These are phyloP conservation scores for Alouatta palliata DNA, from an alignment of 2,113 vertebrate genomes.

Conservation along the genomic window DNA sequence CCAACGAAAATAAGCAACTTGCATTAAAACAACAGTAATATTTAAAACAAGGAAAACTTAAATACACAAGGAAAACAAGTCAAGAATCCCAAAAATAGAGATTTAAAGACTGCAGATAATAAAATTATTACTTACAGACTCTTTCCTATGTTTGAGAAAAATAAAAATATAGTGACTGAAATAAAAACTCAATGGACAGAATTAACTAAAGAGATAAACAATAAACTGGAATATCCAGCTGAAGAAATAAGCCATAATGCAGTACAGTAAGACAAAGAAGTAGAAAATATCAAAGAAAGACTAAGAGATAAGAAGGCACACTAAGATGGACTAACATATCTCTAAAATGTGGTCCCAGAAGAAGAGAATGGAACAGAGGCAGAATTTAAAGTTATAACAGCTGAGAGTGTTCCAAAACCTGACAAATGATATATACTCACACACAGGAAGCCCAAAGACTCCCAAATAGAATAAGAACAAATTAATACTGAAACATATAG, in stretches of 20 bases:
- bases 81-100: neutral
- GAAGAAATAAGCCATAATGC: slow-evolving; percentile 9
- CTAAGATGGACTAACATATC: neutral
- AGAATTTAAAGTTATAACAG: neutral
- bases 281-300: neutral
- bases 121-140: neutral
- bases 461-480: neutral
- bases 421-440: neutral
- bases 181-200: neutral
- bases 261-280: neutral
- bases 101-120: neutral
- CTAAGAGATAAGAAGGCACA: neutral
- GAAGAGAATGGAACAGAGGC: neutral
- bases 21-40: neutral
- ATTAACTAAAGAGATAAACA: neutral
- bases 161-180: slow-evolving; percentile 1
- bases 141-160: neutral
- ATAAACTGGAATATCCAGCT: neutral
- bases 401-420: neutral
- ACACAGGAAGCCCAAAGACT: neutral
- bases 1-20: neutral
- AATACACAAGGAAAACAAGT: neutral
- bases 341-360: neutral
- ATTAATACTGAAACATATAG: neutral
- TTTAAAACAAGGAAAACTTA: neutral